These are phyloP conservation scores for Paralichthys olivaceus DNA, from an alignment of 2,113 vertebrate genomes.

Conservation along the genomic window DNA sequence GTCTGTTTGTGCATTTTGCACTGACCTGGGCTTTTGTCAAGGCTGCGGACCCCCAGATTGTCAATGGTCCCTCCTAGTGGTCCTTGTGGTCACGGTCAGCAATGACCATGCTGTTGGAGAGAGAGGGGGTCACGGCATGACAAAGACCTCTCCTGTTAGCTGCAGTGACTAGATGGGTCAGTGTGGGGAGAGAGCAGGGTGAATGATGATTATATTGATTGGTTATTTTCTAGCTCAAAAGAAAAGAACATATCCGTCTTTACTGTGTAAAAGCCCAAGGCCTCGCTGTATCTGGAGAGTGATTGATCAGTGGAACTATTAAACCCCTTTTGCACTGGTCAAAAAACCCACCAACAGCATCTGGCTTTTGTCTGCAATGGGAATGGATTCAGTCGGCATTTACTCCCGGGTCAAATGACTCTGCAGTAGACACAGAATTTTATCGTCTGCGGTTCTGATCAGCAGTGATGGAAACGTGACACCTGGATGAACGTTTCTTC, in stretches of 20 bases:
- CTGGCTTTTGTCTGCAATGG: no score
- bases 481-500: no score
- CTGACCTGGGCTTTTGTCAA: slow-evolving; percentile 75
- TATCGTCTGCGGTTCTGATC: no score
- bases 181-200: slow-evolving; percentile 55
- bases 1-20: slow-evolving; percentile 69
- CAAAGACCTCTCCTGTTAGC: slow-evolving; percentile 76
- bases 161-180: slow-evolving; percentile 22
- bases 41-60: slow-evolving; percentile 60
- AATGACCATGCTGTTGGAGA: slow-evolving; percentile 54
- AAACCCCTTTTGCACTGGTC: no score
- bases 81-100: slow-evolving; percentile 65
- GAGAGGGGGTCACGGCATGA: slow-evolving; percentile 41
- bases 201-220: slow-evolving; percentile 59
- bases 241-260: slow-evolving; percentile 17
- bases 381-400: no score
- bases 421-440: no score
- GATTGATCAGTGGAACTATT: slow-evolving; percentile 10
- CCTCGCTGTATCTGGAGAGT: slow-evolving; percentile 8
- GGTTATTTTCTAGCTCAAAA: slow-evolving; percentile 33
- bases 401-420: no score
- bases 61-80: slow-evolving; percentile 59
- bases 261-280: slow-evolving; percentile 11
- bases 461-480: no score
- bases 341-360: no score